Evolutionary conservation across 2,797 vertebrate species (phyloP).

Genomic region (Lagorchestes hirsutus): DNA sequence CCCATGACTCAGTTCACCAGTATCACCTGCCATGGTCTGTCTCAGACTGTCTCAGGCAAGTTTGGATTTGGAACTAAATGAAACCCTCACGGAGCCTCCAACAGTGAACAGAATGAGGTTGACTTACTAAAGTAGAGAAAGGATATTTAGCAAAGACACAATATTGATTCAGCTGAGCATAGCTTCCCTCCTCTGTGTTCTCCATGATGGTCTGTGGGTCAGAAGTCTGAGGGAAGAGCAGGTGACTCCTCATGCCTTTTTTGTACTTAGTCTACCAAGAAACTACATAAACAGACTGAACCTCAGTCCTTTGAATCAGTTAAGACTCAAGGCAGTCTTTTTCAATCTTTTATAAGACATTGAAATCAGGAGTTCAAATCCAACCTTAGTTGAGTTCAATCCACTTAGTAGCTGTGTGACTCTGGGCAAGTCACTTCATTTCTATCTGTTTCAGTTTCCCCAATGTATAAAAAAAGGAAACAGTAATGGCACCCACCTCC

Average conservation of each 20-base stretch:
- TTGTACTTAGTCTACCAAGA: not conserved
- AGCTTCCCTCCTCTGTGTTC: not conserved
- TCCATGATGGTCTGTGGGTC: not conserved
- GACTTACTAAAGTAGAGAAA: not conserved
- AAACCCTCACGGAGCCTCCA: not conserved
- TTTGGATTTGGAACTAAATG: not conserved
- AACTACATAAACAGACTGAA: not conserved
- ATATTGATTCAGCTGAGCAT: not conserved
- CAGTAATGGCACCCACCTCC: not conserved
- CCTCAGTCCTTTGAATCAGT: not conserved
- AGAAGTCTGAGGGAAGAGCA: not conserved
- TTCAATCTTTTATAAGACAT: not conserved
- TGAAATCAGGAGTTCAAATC: not conserved
- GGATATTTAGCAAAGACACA: not conserved
- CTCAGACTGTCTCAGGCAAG: not conserved
- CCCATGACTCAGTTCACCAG: not conserved
- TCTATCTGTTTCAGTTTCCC: not conserved
- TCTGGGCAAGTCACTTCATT: not conserved
- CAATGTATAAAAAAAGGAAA: not conserved
- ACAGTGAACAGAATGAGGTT: not conserved
- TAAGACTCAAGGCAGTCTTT: not conserved
- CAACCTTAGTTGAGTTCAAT: no score
- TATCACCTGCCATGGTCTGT: not conserved
- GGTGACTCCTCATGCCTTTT: not conserved
- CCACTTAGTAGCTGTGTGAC: not conserved